These are phyloP conservation scores for Percina caprodes DNA, from an alignment of 2,113 vertebrate species.

Conservation along the genomic window DNA sequence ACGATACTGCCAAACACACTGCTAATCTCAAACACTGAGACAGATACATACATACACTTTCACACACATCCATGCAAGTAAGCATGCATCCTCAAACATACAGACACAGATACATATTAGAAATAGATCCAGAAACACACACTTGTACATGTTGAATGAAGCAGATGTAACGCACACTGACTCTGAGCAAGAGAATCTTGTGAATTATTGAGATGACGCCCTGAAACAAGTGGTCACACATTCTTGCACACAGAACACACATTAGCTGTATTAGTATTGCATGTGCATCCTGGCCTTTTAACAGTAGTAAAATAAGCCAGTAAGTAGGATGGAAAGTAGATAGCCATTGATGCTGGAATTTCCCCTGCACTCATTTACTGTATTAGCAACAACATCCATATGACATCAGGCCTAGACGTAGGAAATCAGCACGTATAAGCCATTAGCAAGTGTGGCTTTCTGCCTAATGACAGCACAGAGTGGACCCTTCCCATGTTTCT, in stretches of 20 bases:
- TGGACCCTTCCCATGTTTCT: background rate
- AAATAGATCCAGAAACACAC: background rate
- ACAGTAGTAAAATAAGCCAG: conserved; percentile 34
- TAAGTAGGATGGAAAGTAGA: background rate
- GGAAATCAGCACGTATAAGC: conserved; percentile 10
- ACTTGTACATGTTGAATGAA: conserved; percentile 26
- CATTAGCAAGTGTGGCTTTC: background rate
- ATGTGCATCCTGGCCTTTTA: conserved; percentile 41
- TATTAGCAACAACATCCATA: background rate
- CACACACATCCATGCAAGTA: background rate
- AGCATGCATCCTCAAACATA: conserved; percentile 4
- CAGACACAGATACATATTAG: background rate
- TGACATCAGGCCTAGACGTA: background rate
- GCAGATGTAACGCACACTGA: conserved; percentile 41
- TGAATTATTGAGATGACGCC: conserved; percentile 68
- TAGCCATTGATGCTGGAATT: background rate
- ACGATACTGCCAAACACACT: conserved; percentile 49
- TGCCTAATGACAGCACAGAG: background rate
- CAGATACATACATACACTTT: conserved; percentile 15
- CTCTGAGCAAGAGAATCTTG: conserved; percentile 51
- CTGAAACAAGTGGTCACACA: conserved; percentile 62
- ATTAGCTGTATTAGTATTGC: conserved; percentile 1
- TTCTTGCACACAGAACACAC: conserved; percentile 18
- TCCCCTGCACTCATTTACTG: conserved; percentile 2
- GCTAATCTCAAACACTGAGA: conserved; percentile 17